Evolutionary conservation across 37 sponge, comb jelly and placozoan species (phyloP).

Genomic region (Aphrocallistes beatrix): DNA sequence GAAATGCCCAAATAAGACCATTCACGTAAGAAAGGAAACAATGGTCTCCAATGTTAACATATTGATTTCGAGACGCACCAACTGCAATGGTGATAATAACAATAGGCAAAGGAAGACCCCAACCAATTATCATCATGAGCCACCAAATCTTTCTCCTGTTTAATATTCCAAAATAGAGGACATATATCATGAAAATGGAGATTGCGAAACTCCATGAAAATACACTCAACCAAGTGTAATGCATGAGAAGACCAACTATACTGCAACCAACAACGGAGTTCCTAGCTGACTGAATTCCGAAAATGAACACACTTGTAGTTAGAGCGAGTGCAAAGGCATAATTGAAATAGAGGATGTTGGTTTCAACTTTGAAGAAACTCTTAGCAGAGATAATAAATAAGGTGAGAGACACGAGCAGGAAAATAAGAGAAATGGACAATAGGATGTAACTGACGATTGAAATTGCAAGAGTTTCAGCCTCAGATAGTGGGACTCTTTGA

Average conservation of each 20-base stretch:
- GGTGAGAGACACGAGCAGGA: neutral
- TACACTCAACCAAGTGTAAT: neutral
- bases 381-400: neutral
- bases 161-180: neutral
- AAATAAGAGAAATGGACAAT: neutral
- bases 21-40: neutral
- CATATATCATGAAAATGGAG: neutral
- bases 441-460: neutral
- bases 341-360: constrained; percentile 3
- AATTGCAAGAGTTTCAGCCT: neutral
- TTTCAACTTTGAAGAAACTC: constrained; percentile 14
- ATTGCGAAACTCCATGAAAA: constrained; percentile 16
- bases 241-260: neutral
- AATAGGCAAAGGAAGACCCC: neutral
- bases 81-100: neutral
- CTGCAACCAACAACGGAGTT: neutral
- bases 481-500: neutral
- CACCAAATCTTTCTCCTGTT: neutral
- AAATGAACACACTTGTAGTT: neutral
- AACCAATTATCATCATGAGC: neutral
- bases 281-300: neutral
- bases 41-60: neutral
- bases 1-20: neutral
- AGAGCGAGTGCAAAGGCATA: neutral
- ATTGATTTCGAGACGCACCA: neutral